Evolutionary conservation across 2,113 vertebrate genomes (phyloP).

Genomic region (Mastomys natalensis): DNA sequence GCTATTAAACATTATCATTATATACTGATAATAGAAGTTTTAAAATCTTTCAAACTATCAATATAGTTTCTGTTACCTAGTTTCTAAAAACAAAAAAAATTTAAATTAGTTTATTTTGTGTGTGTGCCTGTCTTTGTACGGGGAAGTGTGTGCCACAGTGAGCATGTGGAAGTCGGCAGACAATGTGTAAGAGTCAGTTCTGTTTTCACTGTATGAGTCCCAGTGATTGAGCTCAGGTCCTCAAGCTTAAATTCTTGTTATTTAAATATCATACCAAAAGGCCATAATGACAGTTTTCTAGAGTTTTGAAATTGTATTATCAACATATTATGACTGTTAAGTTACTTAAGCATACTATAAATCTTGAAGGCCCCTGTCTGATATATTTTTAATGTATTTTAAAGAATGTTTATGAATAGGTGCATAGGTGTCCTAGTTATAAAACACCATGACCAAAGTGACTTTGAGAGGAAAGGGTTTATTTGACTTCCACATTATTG

Average conservation of each 20-base stretch:
- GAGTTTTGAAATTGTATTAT: neutral
- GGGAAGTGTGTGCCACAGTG: neutral
- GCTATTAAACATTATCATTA: neutral
- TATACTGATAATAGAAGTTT: neutral
- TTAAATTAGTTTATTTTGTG: neutral
- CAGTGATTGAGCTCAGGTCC: neutral
- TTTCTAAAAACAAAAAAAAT: neutral
- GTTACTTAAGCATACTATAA: neutral
- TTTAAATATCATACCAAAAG: neutral
- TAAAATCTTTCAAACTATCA: slow-evolving; percentile 17
- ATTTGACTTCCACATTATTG: neutral
- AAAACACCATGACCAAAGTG: neutral
- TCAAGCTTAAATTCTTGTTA: neutral
- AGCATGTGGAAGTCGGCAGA: neutral
- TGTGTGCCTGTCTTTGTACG: neutral
- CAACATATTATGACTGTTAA: neutral
- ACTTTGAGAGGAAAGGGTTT: neutral
- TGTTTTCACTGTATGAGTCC: neutral
- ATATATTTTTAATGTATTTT: neutral
- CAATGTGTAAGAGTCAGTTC: neutral
- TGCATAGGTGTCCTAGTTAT: neutral
- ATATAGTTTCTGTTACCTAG: neutral
- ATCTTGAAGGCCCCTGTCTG: neutral
- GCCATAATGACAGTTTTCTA: neutral
- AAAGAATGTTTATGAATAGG: neutral